Evolutionary conservation across 2,797 vertebrate species (phyloP).

Genomic region (Setipinna tenuifilis): DNA sequence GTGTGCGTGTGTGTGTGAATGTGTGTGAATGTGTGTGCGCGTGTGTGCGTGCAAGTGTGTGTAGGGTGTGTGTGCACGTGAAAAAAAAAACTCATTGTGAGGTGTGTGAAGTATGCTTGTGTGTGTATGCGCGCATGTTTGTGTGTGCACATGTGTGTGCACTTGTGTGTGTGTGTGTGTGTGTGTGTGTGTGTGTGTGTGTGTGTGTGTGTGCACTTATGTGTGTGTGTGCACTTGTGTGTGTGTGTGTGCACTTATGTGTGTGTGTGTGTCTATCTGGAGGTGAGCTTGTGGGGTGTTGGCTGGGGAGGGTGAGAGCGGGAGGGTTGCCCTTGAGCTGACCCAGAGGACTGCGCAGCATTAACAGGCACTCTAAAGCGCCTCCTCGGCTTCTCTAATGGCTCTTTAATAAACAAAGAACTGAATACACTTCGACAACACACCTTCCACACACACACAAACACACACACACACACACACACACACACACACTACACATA

Average conservation of each 20-base stretch:
- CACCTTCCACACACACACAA: background rate
- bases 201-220: constrained; percentile 32
- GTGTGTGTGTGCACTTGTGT: too few species aligned
- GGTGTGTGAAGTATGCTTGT: background rate
- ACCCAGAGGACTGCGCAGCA: constrained; percentile 32
- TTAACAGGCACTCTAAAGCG: constrained; percentile 40
- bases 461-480: background rate
- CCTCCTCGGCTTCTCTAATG: constrained; percentile 36
- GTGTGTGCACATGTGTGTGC: too few species aligned
- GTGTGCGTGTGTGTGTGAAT: too few species aligned
- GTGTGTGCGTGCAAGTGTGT: too few species aligned
- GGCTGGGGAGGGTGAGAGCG: background rate
- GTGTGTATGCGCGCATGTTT: background rate
- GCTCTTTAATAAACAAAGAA: constrained; percentile 57
- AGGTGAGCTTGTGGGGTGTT: too few species aligned
- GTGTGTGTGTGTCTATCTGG: too few species aligned
- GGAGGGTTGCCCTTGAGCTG: constrained; percentile 40
- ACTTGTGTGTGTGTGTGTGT: too few species aligned
- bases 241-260: too few species aligned
- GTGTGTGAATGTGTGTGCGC: too few species aligned
- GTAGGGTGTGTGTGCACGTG: too few species aligned
- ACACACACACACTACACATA: too few species aligned
- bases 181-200: background rate
- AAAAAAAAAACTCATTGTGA: background rate
- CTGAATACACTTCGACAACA: constrained; percentile 36